These are phyloP conservation scores for Peromyscus polionotus DNA, from an alignment of 2,113 vertebrate genomes.

Conservation along the genomic window DNA sequence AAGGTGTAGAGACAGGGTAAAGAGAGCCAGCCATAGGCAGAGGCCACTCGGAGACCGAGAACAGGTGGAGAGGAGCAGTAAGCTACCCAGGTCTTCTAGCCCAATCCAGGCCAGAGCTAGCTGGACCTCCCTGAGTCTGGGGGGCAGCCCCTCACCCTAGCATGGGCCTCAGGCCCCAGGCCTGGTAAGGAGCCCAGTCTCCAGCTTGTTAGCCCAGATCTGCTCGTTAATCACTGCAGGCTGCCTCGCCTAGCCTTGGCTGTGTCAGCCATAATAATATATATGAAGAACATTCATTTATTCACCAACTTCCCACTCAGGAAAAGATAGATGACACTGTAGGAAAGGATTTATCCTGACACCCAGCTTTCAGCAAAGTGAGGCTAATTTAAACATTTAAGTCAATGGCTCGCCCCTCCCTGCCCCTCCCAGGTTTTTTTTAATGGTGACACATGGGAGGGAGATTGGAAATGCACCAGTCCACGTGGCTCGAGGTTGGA, in stretches of 20 bases:
- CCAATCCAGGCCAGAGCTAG: background rate
- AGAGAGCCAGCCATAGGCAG: background rate
- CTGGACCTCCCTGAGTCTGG: background rate
- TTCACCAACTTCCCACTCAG: slow-evolving; percentile 78
- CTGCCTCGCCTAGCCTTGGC: slow-evolving; percentile 69
- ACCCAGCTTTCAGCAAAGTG: slow-evolving; percentile 77
- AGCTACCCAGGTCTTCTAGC: background rate
- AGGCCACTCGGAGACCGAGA: background rate
- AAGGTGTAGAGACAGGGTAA: background rate
- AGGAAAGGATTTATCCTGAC: slow-evolving; percentile 78
- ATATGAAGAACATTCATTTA: slow-evolving; percentile 81
- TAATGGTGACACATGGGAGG: slow-evolving; percentile 14
- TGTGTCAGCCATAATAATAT: slow-evolving; percentile 79
- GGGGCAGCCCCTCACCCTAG: background rate
- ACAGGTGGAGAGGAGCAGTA: background rate
- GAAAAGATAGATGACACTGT: slow-evolving; percentile 68
- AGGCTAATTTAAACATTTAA: slow-evolving; percentile 82
- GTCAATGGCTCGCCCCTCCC: slow-evolving; percentile 61
- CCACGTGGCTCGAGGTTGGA: background rate
- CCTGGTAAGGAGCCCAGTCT: slow-evolving; percentile 25
- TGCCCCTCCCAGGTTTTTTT: slow-evolving; percentile 1
- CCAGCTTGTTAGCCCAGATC: slow-evolving; percentile 72
- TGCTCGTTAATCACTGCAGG: slow-evolving; percentile 80
- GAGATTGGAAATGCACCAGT: background rate
- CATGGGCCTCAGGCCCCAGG: slow-evolving; percentile 38